Conservation (phyloP, 2,113 vertebrate species). For the Sigmodon hispidus region DNA sequence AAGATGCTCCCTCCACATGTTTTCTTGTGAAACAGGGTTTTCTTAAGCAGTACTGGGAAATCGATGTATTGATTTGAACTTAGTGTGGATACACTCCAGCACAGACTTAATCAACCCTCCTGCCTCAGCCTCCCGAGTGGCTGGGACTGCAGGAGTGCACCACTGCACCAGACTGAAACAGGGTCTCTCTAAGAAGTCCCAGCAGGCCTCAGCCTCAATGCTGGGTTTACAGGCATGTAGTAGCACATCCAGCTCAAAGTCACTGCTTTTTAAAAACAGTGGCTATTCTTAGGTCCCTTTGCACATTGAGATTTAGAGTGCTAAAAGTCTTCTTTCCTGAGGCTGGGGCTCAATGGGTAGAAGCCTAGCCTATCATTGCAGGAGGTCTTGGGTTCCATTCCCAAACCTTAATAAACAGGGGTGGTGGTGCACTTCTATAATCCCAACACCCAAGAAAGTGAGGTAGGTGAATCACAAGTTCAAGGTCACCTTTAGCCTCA, state of each 20-base stretch:
- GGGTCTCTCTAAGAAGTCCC: not conserved
- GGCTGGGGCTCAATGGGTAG: not conserved
- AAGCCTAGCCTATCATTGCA: not conserved
- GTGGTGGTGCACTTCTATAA: not conserved
- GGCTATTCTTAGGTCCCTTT: not conserved
- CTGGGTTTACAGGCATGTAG: not conserved
- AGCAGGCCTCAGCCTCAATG: not conserved
- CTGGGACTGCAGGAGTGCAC: not conserved
- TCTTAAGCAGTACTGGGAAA: not conserved
- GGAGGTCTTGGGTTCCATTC: not conserved
- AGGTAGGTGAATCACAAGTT: no score
- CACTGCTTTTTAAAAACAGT: not conserved
- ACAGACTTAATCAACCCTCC: not conserved
- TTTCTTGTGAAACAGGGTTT: not conserved
- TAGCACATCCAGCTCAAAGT: not conserved
- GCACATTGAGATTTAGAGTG: not conserved
- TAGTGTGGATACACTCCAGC: not conserved
- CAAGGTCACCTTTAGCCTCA: not conserved
- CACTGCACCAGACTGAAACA: not conserved
- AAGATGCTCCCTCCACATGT: not conserved
- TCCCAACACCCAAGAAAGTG: not conserved
- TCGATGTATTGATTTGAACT: not conserved
- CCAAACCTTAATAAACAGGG: not conserved
- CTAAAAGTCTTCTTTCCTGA: not conserved
- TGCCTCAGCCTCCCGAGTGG: not conserved